Base-by-base conservation (phyloP, 2,888 invertebrate species). In the Caenorhabditis sp. region DNA sequence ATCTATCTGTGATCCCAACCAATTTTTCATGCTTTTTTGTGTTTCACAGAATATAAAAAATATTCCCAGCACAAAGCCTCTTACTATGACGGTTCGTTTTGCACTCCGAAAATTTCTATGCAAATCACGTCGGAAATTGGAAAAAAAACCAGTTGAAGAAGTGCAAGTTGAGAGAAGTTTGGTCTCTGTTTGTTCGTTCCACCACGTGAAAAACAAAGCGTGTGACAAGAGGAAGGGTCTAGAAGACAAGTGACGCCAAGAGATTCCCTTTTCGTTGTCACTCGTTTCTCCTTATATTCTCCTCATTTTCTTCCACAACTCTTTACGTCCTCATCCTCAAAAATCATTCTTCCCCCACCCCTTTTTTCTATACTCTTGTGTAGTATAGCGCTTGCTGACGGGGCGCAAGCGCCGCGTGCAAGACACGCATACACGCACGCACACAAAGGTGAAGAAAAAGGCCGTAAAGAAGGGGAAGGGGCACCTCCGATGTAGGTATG, bases 321-420 rank as follows among this genome's bases (percentile, higher is more conserved):
- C n/a, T 46, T 20, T 46, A 11, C n/a, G 13, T 46, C 46, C 5
- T 22, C 13, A 13, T 26, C 22, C 22, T 7, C 17, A n/a, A n/a
- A n/a, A n/a, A n/a, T 45, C 27, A 3, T 48, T 24, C 8, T 35
- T 35, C 26, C 1, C 22, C 15, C 32, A 32, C 17, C 6, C 46
- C 35, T 53, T 35, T 45, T 46, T 5, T 41, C 27, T 27, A 13
- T 30, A 22, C 22, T 17, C 17, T 15, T 41, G 58, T 55, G 53
- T 71, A 53, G 53, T 61, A 45, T 62, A 24, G 35, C 35, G 32
- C 50, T 55, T 56, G 62, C 63, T 63, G 56, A 55, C 55, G 39
- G 30, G 61, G 35, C 58, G 26, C 3, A 11, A 27, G n/a, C 9
- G 53, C 45, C 26, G 48, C 39, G 61, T n/a, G n/a, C n/a, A n/a